phyloP scores from a whole-genome alignment of 1,140 invertebrate species.

The Protaetia brevitarsis region DNA sequence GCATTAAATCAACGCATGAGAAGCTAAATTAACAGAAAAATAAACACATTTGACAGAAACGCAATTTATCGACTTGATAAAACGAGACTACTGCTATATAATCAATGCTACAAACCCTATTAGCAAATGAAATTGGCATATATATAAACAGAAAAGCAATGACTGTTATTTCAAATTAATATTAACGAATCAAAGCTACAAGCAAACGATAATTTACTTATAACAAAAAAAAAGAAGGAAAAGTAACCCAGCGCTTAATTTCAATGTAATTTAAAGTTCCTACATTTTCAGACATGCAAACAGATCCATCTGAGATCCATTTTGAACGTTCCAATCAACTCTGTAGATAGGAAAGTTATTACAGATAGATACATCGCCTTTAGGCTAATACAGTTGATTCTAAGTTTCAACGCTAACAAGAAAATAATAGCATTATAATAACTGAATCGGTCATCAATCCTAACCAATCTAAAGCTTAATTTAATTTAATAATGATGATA shows the following conservation, averaged over 20 bases:
- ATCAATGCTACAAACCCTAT: too few species aligned
- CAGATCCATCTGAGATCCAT: too few species aligned
- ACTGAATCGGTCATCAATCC: not conserved
- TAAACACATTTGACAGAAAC: too few species aligned
- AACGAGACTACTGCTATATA: too few species aligned
- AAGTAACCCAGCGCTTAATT: not conserved
- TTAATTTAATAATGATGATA: not conserved
- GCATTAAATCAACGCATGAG: too few species aligned
- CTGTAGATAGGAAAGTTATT: not conserved
- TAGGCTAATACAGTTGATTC: not conserved
- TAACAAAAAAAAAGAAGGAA: not conserved
- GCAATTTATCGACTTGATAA: too few species aligned
- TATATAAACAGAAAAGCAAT: too few species aligned
- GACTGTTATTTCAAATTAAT: not conserved
- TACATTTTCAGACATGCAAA: too few species aligned
- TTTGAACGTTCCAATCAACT: not conserved
- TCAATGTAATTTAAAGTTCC: too few species aligned
- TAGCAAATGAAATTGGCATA: too few species aligned
- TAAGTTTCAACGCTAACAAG: not conserved
- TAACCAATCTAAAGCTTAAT: not conserved
- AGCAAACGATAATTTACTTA: not conserved
- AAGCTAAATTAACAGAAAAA: too few species aligned
- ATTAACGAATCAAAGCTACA: not conserved
- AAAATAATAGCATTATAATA: not conserved
- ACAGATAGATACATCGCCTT: not conserved